These are phyloP conservation scores for Argyresthia goedartella DNA, from an alignment of 2,888 invertebrate genomes.

Conservation along the genomic window DNA sequence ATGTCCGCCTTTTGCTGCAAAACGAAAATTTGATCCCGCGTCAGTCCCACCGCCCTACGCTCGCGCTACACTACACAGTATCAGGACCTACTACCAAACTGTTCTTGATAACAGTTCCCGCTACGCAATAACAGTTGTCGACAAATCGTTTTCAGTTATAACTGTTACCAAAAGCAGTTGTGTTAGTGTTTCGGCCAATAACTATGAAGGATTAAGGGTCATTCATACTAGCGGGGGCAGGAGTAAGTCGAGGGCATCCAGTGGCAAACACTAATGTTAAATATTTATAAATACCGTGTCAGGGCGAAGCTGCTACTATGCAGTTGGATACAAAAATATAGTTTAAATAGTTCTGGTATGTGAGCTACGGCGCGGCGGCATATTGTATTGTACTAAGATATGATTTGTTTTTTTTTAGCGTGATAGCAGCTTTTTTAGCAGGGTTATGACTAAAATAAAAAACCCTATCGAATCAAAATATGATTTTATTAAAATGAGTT, in stretches of 20 bases:
- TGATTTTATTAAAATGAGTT: conserved; percentile 62
- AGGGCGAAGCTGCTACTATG: conserved; percentile 48
- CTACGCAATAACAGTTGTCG: not conserved
- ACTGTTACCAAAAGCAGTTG: conserved; percentile 40
- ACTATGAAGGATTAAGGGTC: conserved; percentile 43
- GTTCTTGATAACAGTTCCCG: conserved; percentile 2
- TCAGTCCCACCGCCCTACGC: conserved; percentile 30
- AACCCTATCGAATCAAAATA: conserved; percentile 52
- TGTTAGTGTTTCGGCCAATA: conserved; percentile 52
- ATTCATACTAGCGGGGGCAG: conserved; percentile 60
- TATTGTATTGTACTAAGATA: conserved; percentile 11
- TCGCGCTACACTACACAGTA: conserved; percentile 17
- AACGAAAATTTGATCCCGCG: conserved; percentile 51
- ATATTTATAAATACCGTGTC: conserved; percentile 48
- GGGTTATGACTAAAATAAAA: conserved; percentile 51
- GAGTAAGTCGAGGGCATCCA: conserved; percentile 62
- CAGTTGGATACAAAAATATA: conserved; percentile 17
- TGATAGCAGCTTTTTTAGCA: conserved; percentile 15
- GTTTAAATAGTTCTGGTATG: conserved; percentile 52
- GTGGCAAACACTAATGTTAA: conserved; percentile 50
- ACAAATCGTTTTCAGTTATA: not conserved
- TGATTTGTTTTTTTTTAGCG: conserved; percentile 12
- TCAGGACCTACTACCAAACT: not conserved
- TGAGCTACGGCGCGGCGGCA: conserved; percentile 48
- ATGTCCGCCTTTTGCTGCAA: conserved; percentile 72